Percentiles rank a stretch among this genome's conserved stretches.
These are phyloP conservation scores for Ophiodon elongatus DNA, from an alignment of 2,113 vertebrate genomes.

Conservation along the genomic window DNA sequence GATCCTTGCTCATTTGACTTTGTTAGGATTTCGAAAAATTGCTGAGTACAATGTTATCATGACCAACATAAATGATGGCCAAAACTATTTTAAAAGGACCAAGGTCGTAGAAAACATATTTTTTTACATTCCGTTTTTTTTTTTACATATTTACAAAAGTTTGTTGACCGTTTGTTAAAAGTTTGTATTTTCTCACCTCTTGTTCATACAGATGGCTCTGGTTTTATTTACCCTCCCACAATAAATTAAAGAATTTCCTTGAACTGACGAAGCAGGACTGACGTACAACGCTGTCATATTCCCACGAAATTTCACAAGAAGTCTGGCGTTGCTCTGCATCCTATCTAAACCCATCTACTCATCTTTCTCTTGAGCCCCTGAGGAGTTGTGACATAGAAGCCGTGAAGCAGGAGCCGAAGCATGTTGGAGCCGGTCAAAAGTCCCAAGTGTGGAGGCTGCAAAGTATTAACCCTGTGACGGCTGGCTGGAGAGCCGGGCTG, in stretches of 20 bases:
- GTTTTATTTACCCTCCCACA: not conserved
- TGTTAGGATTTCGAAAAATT: not conserved
- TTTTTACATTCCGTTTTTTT: not conserved
- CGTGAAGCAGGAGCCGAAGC: conserved; percentile 53
- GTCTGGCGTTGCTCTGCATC: not conserved
- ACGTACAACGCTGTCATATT: not conserved
- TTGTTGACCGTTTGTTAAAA: not conserved
- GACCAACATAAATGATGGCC: not conserved
- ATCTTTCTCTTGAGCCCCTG: conserved; percentile 47
- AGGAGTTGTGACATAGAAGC: conserved; percentile 53
- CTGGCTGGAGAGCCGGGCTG: conserved; percentile 46
- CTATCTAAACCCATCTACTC: conserved; percentile 39
- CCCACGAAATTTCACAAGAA: not conserved
- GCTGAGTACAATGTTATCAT: not conserved
- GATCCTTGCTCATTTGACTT: not conserved
- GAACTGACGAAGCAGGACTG: conserved; percentile 4
- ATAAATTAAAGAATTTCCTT: not conserved
- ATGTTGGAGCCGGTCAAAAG: conserved; percentile 75
- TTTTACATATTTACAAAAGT: not conserved
- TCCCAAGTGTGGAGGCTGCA: conserved; percentile 60
- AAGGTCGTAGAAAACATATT: not conserved
- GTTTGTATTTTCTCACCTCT: not conserved
- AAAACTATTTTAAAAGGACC: not conserved
- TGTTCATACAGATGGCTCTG: not conserved
- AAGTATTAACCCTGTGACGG: conserved; percentile 73